These are phyloP conservation scores for Oncorhynchus nerka DNA, from an alignment of 2,113 vertebrate genomes.

Conservation along the genomic window DNA sequence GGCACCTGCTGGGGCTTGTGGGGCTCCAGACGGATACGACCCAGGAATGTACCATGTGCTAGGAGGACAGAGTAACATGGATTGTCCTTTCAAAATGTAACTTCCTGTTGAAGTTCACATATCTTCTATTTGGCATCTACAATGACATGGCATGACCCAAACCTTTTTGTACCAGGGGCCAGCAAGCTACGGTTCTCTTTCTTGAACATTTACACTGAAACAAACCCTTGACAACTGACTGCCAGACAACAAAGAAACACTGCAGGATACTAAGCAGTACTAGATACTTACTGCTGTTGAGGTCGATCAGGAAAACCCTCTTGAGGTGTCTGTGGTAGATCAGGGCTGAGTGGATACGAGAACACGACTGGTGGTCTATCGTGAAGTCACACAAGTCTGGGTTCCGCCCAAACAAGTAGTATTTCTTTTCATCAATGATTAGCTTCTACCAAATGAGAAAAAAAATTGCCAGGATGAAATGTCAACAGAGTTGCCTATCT, in stretches of 20 bases:
- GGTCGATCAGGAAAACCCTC: conserved; percentile 90
- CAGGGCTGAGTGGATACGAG: conserved; percentile 85
- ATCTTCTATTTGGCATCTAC: neutral
- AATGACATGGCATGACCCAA: neutral
- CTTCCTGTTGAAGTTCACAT: neutral
- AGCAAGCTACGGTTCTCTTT: too few relatives aligned
- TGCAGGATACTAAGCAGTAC: neutral
- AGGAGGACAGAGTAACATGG: neutral
- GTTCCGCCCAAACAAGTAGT: conserved; percentile 90
- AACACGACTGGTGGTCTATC: conserved; percentile 91
- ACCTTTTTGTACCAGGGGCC: neutral
- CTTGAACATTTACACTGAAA: neutral
- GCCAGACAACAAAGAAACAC: neutral
- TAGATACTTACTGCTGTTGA: conserved; percentile 87
- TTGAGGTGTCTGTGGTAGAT: conserved; percentile 91
- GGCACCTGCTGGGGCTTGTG: conserved; percentile 93
- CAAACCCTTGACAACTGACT: neutral
- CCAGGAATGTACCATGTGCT: conserved; percentile 85
- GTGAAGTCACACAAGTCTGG: conserved; percentile 89
- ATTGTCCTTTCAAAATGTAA: neutral
- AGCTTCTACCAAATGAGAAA: conserved; percentile 77
- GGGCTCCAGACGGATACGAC: conserved; percentile 83
- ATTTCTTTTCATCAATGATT: conserved; percentile 92
- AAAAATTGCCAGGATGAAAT: neutral
- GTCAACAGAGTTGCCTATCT: neutral